phyloP scores from a whole-genome alignment of 2,113 vertebrate genomes.

The Anoura caudifer region DNA sequence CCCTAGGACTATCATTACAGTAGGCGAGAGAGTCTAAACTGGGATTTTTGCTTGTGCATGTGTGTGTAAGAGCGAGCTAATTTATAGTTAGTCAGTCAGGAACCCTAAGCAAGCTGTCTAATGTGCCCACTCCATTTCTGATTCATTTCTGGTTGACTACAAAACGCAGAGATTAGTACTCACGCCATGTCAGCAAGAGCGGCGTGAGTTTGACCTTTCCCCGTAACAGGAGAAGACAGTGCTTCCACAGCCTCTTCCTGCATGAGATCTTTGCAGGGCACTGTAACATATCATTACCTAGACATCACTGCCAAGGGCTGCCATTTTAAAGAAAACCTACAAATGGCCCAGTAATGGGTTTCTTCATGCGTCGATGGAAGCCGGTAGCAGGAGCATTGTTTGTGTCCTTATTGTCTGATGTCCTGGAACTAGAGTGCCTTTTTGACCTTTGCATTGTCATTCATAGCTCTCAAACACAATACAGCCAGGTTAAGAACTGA shows the following conservation, averaged over 20 bases:
- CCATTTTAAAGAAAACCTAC: conserved; percentile 71
- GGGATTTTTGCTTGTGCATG: conserved; percentile 30
- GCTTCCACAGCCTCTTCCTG: conserved; percentile 49
- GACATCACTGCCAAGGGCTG: conserved; percentile 61
- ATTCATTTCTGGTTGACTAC: conserved; percentile 45
- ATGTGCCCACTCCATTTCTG: conserved; percentile 44
- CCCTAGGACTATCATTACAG: conserved; percentile 53
- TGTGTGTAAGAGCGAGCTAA: conserved; percentile 16
- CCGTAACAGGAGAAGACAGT: conserved; percentile 4
- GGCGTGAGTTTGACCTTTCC: conserved; percentile 59
- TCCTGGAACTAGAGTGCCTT: conserved; percentile 52
- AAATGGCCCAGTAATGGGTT: conserved; percentile 70
- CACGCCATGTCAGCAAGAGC: conserved; percentile 33
- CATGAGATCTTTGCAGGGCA: conserved; percentile 12
- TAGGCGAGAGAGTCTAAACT: conserved; percentile 56
- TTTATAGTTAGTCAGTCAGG: conserved; percentile 43
- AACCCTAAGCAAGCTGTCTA: conserved; percentile 42
- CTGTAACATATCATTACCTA: conserved; percentile 65
- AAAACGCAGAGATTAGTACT: conserved; percentile 45
- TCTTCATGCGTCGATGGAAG: conserved; percentile 63
- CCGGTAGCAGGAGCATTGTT: conserved; percentile 53
- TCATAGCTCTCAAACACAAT: conserved; percentile 32
- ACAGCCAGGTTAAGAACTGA: neutral
- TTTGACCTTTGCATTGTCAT: conserved; percentile 56
- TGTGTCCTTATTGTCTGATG: conserved; percentile 58